These are phyloP conservation scores for Craterocephalus amniculus DNA, from an alignment of 2,797 vertebrate genomes.

Conservation along the genomic window DNA sequence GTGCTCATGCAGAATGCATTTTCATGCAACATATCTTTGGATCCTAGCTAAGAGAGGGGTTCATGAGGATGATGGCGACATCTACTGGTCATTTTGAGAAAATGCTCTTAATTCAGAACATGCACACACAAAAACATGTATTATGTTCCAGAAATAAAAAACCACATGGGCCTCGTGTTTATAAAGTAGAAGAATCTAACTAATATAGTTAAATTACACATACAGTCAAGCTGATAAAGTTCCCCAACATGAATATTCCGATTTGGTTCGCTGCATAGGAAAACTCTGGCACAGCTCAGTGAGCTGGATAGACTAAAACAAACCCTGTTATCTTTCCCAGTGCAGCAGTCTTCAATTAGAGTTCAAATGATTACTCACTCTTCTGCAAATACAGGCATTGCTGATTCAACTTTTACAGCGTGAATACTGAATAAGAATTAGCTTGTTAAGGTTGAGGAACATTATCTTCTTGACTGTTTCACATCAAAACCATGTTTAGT, in stretches of 20 bases:
- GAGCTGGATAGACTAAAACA: constrained; percentile 12
- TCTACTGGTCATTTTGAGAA: constrained; percentile 38
- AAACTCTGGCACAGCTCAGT: constrained; percentile 2
- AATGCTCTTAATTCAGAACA: constrained; percentile 4
- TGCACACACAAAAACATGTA: neutral
- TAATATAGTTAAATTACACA: constrained; percentile 6
- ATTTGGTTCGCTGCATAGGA: constrained; percentile 3
- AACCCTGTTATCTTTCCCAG: constrained; percentile 18
- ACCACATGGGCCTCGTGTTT: neutral
- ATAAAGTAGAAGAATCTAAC: neutral
- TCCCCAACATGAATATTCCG: neutral
- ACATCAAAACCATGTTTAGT: neutral
- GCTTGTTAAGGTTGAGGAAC: neutral
- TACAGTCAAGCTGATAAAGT: neutral
- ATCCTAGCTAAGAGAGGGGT: neutral
- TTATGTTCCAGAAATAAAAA: neutral
- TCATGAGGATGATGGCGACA: constrained; percentile 22
- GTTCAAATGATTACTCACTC: constrained; percentile 17
- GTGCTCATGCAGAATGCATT: constrained; percentile 5
- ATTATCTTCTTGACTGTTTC: neutral
- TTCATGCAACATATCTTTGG: neutral
- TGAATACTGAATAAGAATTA: neutral
- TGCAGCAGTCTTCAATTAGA: constrained; percentile 14
- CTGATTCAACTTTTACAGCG: neutral
- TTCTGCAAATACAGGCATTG: constrained; percentile 3